Evolutionary conservation across 2,113 vertebrate genomes (phyloP).

Genomic region (Pyxicephalus adspersus): DNA sequence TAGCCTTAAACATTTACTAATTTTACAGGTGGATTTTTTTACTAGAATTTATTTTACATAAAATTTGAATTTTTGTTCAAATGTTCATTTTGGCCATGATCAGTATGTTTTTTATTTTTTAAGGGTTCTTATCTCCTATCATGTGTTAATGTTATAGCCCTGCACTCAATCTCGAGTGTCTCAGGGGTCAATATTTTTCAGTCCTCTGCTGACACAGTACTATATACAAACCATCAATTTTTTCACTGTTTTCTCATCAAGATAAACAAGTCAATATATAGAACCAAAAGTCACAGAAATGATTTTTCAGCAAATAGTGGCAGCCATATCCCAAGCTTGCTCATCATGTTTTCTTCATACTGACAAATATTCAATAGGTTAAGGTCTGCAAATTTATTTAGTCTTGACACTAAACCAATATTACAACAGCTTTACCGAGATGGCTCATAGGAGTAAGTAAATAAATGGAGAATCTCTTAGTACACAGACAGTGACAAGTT

Average conservation of each 20-base stretch:
- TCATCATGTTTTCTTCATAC: conserved; percentile 9
- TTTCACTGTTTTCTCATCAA: neutral
- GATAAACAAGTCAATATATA: conserved; percentile 1
- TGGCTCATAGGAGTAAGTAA: conserved; percentile 3
- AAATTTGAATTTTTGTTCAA: too few relatives aligned
- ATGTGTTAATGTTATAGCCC: neutral
- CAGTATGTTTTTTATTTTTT: too few relatives aligned
- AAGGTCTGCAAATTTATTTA: conserved; percentile 36
- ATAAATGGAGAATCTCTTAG: neutral
- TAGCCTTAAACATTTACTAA: too few relatives aligned
- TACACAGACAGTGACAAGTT: neutral
- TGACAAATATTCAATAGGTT: conserved; percentile 41
- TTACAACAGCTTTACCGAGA: neutral
- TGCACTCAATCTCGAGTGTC: neutral
- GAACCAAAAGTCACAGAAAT: conserved; percentile 10
- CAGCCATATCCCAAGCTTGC: neutral
- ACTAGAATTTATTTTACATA: too few relatives aligned
- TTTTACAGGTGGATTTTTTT: too few relatives aligned
- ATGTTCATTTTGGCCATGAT: too few relatives aligned
- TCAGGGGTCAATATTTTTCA: neutral
- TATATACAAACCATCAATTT: neutral
- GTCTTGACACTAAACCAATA: conserved; percentile 48
- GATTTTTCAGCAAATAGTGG: conserved; percentile 26
- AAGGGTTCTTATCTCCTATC: neutral
- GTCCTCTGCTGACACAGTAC: neutral